A percentile compares a stretch with the other conserved stretches of the same genome.
Conservation (phyloP, 1,140 invertebrate species). For the Bombus ignitus region DNA sequence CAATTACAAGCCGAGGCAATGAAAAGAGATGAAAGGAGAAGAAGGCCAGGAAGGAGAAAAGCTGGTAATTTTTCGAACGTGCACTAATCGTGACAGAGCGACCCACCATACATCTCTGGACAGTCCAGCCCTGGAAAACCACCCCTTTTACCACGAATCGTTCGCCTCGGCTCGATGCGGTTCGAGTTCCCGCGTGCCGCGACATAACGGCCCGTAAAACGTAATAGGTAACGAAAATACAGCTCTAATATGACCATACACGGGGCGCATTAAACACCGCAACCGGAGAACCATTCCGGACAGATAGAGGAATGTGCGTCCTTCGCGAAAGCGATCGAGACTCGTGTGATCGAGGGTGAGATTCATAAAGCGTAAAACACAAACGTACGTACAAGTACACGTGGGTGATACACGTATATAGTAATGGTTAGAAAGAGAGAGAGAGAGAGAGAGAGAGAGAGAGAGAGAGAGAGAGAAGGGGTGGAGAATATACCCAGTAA, state of each 20-base stretch:
- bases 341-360: conserved; percentile 23
- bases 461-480: background rate
- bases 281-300: background rate
- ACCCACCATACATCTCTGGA: background rate
- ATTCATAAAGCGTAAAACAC: conserved; percentile 40
- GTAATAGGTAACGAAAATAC: conserved; percentile 59
- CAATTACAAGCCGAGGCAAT: conserved; percentile 36
- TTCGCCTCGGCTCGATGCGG: background rate
- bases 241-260: conserved; percentile 44
- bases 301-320: conserved; percentile 11
- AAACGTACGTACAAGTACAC: background rate
- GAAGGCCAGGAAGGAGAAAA: background rate
- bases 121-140: background rate
- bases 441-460: background rate
- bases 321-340: conserved; percentile 30
- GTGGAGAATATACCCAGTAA: conserved; percentile 4
- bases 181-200: conserved; percentile 29
- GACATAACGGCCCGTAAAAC: conserved; percentile 59
- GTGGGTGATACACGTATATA: too few relatives aligned
- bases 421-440: background rate
- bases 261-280: conserved; percentile 40
- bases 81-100: conserved; percentile 40
- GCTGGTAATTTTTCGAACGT: conserved; percentile 38
- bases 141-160: background rate
- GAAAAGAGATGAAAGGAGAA: conserved; percentile 17